A percentile compares a stretch with the other conserved stretches of the same genome.
phyloP scores from a whole-genome alignment of 2,113 vertebrate species.

The Tylochromis polylepis region DNA sequence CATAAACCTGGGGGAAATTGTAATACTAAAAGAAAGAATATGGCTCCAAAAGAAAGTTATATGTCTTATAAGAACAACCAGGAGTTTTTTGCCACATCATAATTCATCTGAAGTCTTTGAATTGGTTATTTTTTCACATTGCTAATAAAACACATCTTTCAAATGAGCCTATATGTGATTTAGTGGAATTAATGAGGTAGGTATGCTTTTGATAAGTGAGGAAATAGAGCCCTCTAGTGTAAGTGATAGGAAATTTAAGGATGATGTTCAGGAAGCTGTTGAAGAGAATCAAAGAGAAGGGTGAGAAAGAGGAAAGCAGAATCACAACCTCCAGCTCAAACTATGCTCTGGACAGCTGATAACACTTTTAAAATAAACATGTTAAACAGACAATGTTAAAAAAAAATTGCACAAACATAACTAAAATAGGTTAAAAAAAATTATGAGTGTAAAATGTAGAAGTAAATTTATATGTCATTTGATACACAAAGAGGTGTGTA shows the following conservation, averaged over 20 bases:
- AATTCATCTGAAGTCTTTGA: not conserved
- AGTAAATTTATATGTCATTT: no score
- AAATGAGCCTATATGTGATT: not conserved
- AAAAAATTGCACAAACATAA: not conserved
- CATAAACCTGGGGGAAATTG: not conserved
- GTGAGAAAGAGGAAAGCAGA: not conserved
- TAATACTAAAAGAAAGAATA: not conserved
- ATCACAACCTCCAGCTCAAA: not conserved
- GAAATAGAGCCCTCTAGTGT: slow-evolving; percentile 28
- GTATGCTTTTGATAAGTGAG: not conserved
- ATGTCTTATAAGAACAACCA: not conserved
- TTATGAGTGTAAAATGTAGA: no score
- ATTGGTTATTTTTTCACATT: not conserved
- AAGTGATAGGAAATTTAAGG: not conserved
- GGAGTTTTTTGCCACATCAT: not conserved
- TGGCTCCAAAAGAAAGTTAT: not conserved
- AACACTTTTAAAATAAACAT: not conserved
- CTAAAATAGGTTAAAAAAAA: not conserved
- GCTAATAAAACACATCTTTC: not conserved
- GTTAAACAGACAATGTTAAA: not conserved
- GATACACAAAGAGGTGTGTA: no score
- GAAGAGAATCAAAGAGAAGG: not conserved
- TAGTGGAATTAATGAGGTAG: not conserved
- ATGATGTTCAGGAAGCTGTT: not conserved
- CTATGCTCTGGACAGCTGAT: not conserved